Base-by-base conservation (phyloP, 2,113 vertebrate genomes). In the Charina bottae region DNA sequence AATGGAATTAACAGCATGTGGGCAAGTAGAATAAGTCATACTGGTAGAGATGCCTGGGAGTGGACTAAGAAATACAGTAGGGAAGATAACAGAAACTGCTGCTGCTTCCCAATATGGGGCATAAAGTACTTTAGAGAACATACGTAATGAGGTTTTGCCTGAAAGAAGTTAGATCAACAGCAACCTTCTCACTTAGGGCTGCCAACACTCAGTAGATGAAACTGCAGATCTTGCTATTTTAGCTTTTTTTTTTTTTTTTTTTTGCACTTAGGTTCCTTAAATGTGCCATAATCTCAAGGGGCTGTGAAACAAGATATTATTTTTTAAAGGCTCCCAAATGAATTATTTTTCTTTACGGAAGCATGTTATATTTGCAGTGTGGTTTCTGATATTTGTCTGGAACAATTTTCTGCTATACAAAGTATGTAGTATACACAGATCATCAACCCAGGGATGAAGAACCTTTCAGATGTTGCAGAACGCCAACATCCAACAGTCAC, bases 81-180 rank as follows among this genome's bases (percentile, higher is more conserved):
- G 11, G 49, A 89, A 83, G 26, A 83, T 46, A 87, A 78, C 37
- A 58, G 33, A 56, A 54, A 46, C 13, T 56, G 42, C 28, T 53
- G 17, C 28, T 21, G 42, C 23, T 17, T 60, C 6, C 33, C 6
- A n/a, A 26, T 37, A 24, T 21, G 46, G 17, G 26, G 21, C 28
- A 88, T 42, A 93, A 11, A 24, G 53, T 55, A 17, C 6, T 0
- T 0, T 88, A 1, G 54, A n/a, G 37, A 46, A 93, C 6, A 92
- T 64, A 64, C 37, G 86, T 92, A 62, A 92, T 88, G 54, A 42
- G 56, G 90, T 83, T 60, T 83, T 53, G 85, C 23, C n/a, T 89
- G 83, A 58, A 49, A 94, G 85, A 42, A 83, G 10, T 56, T 89
- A 85, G 24, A 89, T 92, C 23, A 64, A 89, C 93, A 68, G 56